Evolutionary conservation across 2,888 invertebrate genomes (phyloP).

Genomic region (Rotaria macrura): DNA sequence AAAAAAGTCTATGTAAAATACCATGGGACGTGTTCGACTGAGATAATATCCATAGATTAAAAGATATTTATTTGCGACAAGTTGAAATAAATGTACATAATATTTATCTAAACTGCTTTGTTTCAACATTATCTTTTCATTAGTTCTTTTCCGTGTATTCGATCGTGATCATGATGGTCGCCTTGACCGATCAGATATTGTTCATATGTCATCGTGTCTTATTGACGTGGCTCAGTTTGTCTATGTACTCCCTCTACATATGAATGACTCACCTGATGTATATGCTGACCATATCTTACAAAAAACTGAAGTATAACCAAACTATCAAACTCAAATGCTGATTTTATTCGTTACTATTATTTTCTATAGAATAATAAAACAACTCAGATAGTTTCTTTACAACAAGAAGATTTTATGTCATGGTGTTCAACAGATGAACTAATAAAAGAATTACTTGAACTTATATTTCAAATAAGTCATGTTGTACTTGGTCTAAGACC

Average conservation of each 20-base stretch:
- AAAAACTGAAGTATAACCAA: neutral
- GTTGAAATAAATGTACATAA: too few relatives aligned
- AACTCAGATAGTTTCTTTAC: neutral
- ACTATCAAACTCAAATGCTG: neutral
- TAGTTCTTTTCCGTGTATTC: constrained; percentile 84
- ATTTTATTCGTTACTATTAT: neutral
- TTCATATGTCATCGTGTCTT: constrained; percentile 63
- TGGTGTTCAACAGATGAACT: neutral
- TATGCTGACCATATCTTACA: neutral
- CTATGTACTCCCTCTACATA: constrained; percentile 36
- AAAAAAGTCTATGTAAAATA: too few relatives aligned
- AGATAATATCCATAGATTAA: too few relatives aligned
- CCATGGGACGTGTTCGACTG: too few relatives aligned
- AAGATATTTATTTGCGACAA: too few relatives aligned
- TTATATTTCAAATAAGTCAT: constrained; percentile 61
- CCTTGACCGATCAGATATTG: constrained; percentile 62
- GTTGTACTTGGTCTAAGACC: constrained; percentile 73
- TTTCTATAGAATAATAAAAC: neutral
- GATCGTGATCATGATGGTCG: constrained; percentile 72
- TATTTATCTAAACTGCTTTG: too few relatives aligned
- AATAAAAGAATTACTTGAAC: constrained; percentile 24
- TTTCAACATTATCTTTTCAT: too few relatives aligned
- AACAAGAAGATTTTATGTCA: neutral
- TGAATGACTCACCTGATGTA: constrained; percentile 19
- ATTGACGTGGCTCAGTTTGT: constrained; percentile 56